Evolutionary conservation across 2,888 invertebrate genomes (phyloP).

Genomic region (Dolomedes plantarius): DNA sequence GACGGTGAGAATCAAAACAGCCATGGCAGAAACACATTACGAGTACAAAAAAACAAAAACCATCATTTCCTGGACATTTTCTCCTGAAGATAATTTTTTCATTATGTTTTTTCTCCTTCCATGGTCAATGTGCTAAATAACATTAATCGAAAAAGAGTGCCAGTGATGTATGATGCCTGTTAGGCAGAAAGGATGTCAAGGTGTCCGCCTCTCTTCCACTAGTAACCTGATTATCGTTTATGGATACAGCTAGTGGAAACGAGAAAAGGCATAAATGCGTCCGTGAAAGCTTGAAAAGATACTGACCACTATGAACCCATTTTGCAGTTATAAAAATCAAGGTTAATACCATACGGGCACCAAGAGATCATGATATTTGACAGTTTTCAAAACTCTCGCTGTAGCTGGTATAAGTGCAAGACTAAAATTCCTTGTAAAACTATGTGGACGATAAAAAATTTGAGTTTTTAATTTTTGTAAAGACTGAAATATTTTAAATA

Average conservation of each 20-base stretch:
- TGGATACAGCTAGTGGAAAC: background rate
- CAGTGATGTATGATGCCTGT: slow-evolving; percentile 10
- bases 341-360: background rate
- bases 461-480: too few relatives aligned
- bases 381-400: too few relatives aligned
- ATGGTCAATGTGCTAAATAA: slow-evolving; percentile 66
- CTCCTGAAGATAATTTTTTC: slow-evolving; percentile 38
- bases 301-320: background rate
- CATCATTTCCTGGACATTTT: slow-evolving; percentile 2
- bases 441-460: too few relatives aligned
- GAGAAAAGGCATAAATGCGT: background rate
- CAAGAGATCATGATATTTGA: too few relatives aligned
- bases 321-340: too few relatives aligned
- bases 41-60: slow-evolving; percentile 5
- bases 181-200: slow-evolving; percentile 52
- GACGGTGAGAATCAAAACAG: slow-evolving; percentile 50
- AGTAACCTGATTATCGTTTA: slow-evolving; percentile 34
- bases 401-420: too few relatives aligned
- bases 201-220: slow-evolving; percentile 53
- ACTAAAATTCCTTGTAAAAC: too few relatives aligned
- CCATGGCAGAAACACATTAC: slow-evolving; percentile 42
- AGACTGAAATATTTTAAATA: too few relatives aligned
- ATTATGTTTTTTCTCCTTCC: slow-evolving; percentile 43
- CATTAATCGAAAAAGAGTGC: slow-evolving; percentile 28
- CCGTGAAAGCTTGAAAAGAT: background rate